Conservation (phyloP, 2,888 invertebrate genomes). For the Oscheius sp. region DNA sequence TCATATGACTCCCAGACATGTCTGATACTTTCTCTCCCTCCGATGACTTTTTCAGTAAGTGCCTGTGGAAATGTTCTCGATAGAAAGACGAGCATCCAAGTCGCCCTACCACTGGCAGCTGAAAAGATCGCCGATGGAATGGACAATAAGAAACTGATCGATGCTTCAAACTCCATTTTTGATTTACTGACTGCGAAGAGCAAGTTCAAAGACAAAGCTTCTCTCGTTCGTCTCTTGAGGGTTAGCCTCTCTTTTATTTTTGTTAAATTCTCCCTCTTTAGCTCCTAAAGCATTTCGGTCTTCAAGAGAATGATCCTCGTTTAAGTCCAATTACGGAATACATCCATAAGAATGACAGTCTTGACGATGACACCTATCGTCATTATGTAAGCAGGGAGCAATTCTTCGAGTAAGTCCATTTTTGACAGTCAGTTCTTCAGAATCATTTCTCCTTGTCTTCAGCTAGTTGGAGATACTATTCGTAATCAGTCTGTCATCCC, state of each 20-base stretch:
- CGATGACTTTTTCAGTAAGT: slow-evolving; percentile 42
- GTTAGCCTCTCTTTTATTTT: slow-evolving; percentile 30
- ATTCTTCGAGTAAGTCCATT: slow-evolving; percentile 57
- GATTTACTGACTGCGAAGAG: slow-evolving; percentile 53
- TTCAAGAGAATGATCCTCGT: slow-evolving; percentile 59
- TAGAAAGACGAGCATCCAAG: slow-evolving; percentile 44
- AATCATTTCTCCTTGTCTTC: slow-evolving; percentile 60
- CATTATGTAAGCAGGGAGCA: slow-evolving; percentile 54
- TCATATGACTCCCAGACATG: slow-evolving; percentile 14
- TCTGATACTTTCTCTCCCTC: neutral
- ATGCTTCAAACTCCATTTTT: slow-evolving; percentile 37
- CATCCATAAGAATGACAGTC: slow-evolving; percentile 44
- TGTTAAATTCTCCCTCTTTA: slow-evolving; percentile 1
- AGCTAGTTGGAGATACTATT: slow-evolving; percentile 62
- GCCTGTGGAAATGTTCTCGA: slow-evolving; percentile 55
- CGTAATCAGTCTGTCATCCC: slow-evolving; percentile 87
- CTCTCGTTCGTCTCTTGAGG: slow-evolving; percentile 62
- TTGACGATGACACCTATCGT: slow-evolving; percentile 50
- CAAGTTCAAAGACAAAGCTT: slow-evolving; percentile 51
- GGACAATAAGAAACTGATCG: slow-evolving; percentile 16
- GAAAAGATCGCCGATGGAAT: slow-evolving; percentile 48
- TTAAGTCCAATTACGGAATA: slow-evolving; percentile 47
- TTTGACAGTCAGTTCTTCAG: slow-evolving; percentile 33
- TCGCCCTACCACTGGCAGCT: slow-evolving; percentile 51
- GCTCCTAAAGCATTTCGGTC: slow-evolving; percentile 62